Evolutionary conservation across 2,797 vertebrate species (phyloP), one percentile per base, ranked within the genome.

Genomic region (Xerus rutilus): DNA sequence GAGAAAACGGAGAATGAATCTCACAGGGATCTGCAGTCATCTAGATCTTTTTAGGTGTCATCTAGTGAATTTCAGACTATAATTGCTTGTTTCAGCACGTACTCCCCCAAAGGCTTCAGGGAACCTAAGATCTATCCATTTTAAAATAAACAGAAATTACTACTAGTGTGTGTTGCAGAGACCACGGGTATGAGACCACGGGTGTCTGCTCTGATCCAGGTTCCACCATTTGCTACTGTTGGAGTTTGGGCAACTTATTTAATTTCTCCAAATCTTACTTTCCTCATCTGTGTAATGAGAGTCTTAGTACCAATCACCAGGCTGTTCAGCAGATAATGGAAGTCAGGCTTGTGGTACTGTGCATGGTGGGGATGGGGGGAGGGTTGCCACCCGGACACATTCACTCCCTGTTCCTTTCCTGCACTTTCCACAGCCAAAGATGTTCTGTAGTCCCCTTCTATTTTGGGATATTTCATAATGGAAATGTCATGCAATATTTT

Each of bases 311-410:
- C 17, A 2, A 47, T 54, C 13, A 59, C 23, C 13, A 18, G 49
- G 30, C 62, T 7, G 2, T 59, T 35, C 74, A 73, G 5, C 15
- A 74, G 70, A 35, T 5, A 3, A 28, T 5, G 1, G 18, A 30
- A 23, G 23, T 43, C 14, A 23, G 47, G 7, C 23, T 1, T 10
- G 3, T 32, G 15, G 23, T 0, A 3, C 14, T 39, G 30, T 54
- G 32, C 5, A 5, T 28, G 54, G 20, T 57, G 54, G 54, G 54
- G 20, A 54, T 18, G 11, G 28, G 8, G 49, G 4, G 13, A 39
- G 4, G 1, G 6, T 7, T 28, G 0, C 21, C 17, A 28, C 21
- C 35, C 18, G 1, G 25, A 15, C 5, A 35, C 3, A 45, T 21
- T 32, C 67, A 17, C 12, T n/a, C 43, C 20, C 25, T 43, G 15